A percentile compares a stretch with the other conserved stretches of the same genome.
phyloP scores from a whole-genome alignment of 2,113 vertebrate species.

The Odocoileus hemionus region DNA sequence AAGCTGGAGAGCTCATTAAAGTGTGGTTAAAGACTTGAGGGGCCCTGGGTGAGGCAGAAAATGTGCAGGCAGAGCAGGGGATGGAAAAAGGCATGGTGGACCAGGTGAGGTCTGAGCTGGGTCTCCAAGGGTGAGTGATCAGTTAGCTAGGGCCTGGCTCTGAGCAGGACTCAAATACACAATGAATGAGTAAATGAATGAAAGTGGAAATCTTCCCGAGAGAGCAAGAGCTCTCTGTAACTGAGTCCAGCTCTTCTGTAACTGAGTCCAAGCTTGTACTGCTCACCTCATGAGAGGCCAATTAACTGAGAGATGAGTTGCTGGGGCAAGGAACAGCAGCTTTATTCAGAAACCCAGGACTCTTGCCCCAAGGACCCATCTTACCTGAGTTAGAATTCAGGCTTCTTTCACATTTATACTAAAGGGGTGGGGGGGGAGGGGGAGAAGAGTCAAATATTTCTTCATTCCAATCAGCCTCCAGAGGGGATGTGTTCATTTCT shows the following conservation, averaged over 20 bases:
- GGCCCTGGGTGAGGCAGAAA: background rate
- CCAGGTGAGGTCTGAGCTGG: background rate
- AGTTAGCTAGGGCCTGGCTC: background rate
- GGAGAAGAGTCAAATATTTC: background rate
- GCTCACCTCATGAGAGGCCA: background rate
- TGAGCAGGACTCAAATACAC: background rate
- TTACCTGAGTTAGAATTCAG: background rate
- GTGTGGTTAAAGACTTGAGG: no score
- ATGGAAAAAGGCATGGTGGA: background rate
- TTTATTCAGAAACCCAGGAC: background rate
- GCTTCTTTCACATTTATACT: background rate
- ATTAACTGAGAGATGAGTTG: background rate
- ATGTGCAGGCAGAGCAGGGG: background rate
- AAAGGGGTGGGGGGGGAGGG: rapidly evolving
- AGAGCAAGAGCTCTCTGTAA: background rate
- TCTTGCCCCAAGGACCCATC: background rate
- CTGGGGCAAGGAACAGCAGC: rapidly evolving
- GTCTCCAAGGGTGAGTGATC: background rate
- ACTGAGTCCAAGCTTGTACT: background rate
- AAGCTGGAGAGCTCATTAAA: no score
- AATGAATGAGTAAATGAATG: background rate
- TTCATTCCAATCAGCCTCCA: background rate
- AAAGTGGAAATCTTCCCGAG: background rate
- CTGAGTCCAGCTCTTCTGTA: background rate
- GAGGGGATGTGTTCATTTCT: background rate